Base-by-base conservation (phyloP, 2,797 vertebrate species). In the Lates japonicus region DNA sequence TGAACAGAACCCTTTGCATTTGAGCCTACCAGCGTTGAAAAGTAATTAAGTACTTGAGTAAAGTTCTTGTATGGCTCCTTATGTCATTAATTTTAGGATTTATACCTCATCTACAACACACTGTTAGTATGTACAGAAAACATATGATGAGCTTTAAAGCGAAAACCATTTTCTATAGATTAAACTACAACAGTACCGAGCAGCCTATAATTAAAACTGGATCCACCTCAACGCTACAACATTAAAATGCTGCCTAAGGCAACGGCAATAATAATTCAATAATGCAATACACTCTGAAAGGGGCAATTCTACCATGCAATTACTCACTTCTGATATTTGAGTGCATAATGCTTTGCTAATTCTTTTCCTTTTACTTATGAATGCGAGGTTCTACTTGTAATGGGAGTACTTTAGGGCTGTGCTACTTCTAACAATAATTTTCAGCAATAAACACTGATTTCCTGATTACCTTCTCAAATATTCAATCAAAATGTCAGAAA, bases 181-280 rank as follows among this genome's bases (percentile, higher is more conserved):
- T 57, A 35, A 17, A 51, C 10, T 1, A 51, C n/a, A 17, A n/a
- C 11, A 61, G 19, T 31, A 31, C 20, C 29, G 51, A 73, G 33
- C 31, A 79, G 29, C 16, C 54, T 1, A 9, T 29, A 58, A 57
- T n/a, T 33, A 22, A n/a, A 52, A 62, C 16, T 20, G 19, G 31
- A 57, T 68, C 48, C 59, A 62, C 10, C 14, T 46, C 48, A 39
- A 16, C 29, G 29, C 64, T 46, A 37, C 4, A 20, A 7, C 5
- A 35, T 64, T 73, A 61, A 74, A 76, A 74, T 29, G 16, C 59
- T 64, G 65, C 29, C 79, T n/a, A 41, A 64, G 54, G 73, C 41
- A 67, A 41, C 2, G 35, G 10, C 14, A 72, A 8, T 70, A 68
- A 77, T 62, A 20, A 51, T 58, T 69, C 29, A 77, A 33, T 72